Base-by-base conservation (phyloP, 2,113 vertebrate species). In the Nothocercus julius region DNA sequence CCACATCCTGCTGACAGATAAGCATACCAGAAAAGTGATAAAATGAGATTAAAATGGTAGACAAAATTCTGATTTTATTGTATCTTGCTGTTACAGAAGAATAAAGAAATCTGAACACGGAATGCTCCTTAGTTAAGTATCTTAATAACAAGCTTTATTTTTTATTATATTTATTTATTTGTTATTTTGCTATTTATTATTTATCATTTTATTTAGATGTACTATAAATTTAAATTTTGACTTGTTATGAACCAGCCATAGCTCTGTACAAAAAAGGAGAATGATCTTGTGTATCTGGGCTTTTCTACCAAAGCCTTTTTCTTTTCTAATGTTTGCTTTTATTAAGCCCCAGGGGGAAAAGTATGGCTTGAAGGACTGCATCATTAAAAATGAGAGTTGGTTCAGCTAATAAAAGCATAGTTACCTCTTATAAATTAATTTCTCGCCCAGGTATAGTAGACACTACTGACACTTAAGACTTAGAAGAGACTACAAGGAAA, bases 11-110 rank as follows among this genome's bases (percentile, higher is more conserved):
- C 94, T 95, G 93, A 96, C 88, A 95, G 90, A 95, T 86, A 87
- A 95, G 36, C 90, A 90, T 96, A 86, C 85, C 85, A 79, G 28
- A 10, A 69, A 73, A 76, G 66, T 93, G 92, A 95, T 93, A 96
- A 97, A 96, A 94, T 82, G n/a, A 96, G 85, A 97, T 96, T 95
- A 91, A 93, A 70, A 94, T 84, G 77, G 82, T 69, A 97, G 95
- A 87, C 85, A 82, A 86, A 78, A 61, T 73, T 79, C 83, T 92
- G 85, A 19, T 90, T 88, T 95, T 81, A 85, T 94, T 94, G 94
- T 87, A 30, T n/a, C n/a, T 90, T 25, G 44, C 47, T 62, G 44
- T 95, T 93, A 95, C 85, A 76, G 80, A 93, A 94, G 58, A 84
- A 84, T 85, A 91, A 83, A 93, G 58, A 66, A 94, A 95, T 96